phyloP scores from a whole-genome alignment of 2,888 invertebrate genomes.

The Theretra japonica region DNA sequence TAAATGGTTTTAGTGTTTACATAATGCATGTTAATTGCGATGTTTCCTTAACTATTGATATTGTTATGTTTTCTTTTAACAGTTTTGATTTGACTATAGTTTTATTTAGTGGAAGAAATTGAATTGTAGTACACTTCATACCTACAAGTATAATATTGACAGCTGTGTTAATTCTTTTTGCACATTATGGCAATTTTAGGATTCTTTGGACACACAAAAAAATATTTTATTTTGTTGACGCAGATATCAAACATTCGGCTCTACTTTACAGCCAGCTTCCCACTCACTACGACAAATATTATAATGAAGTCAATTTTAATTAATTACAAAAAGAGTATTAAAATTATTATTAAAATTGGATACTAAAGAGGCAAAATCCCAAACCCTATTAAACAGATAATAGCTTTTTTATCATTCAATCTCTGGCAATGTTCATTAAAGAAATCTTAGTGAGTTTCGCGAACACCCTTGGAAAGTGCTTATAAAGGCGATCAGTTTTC shows the following conservation, averaged over 20 bases:
- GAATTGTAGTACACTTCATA: too few species aligned
- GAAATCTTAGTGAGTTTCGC: constrained; percentile 55
- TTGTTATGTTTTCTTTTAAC: neutral
- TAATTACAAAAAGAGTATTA: too few species aligned
- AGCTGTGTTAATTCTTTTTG: too few species aligned
- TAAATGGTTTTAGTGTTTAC: constrained; percentile 33
- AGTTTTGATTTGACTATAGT: neutral
- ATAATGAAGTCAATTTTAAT: too few species aligned
- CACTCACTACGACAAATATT: too few species aligned
- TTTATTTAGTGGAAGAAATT: too few species aligned
- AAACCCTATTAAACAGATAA: constrained; percentile 39
- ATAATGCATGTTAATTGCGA: constrained; percentile 12
- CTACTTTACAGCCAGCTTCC: too few species aligned
- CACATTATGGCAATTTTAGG: too few species aligned
- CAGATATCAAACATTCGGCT: too few species aligned
- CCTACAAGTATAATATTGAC: too few species aligned
- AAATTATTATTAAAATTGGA: neutral
- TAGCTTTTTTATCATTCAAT: constrained; percentile 57
- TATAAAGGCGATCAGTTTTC: constrained; percentile 76
- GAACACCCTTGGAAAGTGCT: constrained; percentile 51
- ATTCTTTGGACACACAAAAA: too few species aligned
- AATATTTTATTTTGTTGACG: too few species aligned
- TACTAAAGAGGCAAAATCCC: constrained; percentile 1
- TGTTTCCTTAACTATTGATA: neutral
- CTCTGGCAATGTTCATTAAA: constrained; percentile 61